Evolutionary conservation across 2,888 invertebrate species (phyloP).

Genomic region (Beris morrisii): DNA sequence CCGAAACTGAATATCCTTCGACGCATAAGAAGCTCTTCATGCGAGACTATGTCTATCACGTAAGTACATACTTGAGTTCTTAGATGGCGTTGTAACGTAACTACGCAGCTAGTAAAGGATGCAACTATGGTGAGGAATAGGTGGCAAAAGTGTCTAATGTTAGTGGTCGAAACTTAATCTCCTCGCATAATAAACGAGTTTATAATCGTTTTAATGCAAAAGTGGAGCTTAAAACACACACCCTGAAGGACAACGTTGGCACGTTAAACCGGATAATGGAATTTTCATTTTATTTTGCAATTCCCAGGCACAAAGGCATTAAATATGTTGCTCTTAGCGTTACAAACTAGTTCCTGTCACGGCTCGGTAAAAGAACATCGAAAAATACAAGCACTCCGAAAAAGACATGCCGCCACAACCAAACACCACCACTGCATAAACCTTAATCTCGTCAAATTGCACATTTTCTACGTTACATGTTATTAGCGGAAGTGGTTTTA

Average conservation of each 20-base stretch:
- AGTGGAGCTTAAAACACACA: slow-evolving; percentile 9
- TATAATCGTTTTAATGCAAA: slow-evolving; percentile 20
- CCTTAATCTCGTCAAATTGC: no score
- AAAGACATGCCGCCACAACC: no score
- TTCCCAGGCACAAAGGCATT: no score
- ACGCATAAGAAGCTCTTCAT: slow-evolving; percentile 83
- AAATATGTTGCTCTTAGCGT: no score
- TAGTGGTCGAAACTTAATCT: neutral
- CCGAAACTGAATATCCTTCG: slow-evolving; percentile 74
- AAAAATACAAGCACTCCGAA: no score
- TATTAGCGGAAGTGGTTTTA: no score
- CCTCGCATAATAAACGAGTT: slow-evolving; percentile 3
- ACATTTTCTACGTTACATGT: no score
- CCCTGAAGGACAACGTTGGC: neutral
- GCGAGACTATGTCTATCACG: slow-evolving; percentile 78
- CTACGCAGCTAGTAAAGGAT: neutral
- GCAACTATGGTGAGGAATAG: neutral
- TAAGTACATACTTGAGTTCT: slow-evolving; percentile 55
- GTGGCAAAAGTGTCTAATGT: neutral
- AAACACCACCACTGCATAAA: no score
- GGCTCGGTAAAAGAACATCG: no score
- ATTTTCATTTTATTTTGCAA: no score
- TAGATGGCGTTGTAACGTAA: neutral
- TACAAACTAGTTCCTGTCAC: no score
- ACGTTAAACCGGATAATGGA: slow-evolving; percentile 20